Conservation (phyloP, 2,113 vertebrate species). For the Clarias magur region DNA sequence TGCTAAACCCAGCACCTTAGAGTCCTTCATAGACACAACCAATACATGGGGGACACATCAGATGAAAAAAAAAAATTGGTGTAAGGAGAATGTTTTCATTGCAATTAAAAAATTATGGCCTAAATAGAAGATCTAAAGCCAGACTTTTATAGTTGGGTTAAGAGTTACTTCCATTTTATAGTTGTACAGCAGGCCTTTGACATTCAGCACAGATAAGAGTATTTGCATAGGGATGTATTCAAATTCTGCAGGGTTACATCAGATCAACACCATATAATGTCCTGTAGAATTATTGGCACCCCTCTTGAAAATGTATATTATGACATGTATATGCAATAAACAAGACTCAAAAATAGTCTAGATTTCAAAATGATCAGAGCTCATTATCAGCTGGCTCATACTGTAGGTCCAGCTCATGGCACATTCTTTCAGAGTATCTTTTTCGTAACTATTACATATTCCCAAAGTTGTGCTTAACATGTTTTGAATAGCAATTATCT, state of each 20-base stretch:
- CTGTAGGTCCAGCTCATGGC: too few species aligned
- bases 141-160: not conserved
- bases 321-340: not conserved
- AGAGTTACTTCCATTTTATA: not conserved
- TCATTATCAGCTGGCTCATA: not conserved
- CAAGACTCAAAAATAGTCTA: not conserved
- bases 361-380: not conserved
- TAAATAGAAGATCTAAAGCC: not conserved
- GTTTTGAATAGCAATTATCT: not conserved
- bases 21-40: slow-evolving; percentile 56
- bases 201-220: slow-evolving; percentile 32
- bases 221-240: slow-evolving; percentile 14
- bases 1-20: slow-evolving; percentile 59
- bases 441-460: not conserved
- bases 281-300: not conserved
- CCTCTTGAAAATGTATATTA: not conserved
- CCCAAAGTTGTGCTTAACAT: not conserved
- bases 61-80: not conserved
- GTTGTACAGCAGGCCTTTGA: slow-evolving; percentile 6
- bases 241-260: not conserved
- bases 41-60: slow-evolving; percentile 45
- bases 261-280: not conserved
- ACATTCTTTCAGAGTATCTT: too few species aligned
- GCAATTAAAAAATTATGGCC: not conserved
- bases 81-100: not conserved